Evolutionary conservation across 2,888 invertebrate species (phyloP), one percentile per base, ranked within the genome.

Genomic region (Desoria tigrina): DNA sequence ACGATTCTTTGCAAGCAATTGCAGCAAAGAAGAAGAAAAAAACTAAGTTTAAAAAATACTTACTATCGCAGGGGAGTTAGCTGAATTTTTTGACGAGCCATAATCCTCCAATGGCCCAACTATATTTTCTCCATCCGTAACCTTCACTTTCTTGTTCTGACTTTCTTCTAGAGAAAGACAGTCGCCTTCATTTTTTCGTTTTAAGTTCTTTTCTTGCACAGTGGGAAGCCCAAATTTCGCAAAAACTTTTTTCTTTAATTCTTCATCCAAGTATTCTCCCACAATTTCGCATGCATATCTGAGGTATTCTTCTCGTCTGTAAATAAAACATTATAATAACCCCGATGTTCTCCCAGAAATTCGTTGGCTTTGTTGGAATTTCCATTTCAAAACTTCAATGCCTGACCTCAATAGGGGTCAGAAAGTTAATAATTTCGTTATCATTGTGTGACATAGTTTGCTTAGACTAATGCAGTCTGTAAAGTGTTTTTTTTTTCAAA

Each of bases 201-300:
- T 76, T 23, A 28, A 11, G 16, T 16, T 16, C 16, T 37, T 65
- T 51, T 26, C 59, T 55, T 26, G 21, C 14, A 56, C 21, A 16
- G 56, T 86, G 53, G 87, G 85, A 61, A 90, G 83, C 75, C 88
- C 84, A 72, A 91, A 84, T 78, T 84, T 83, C 62, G 84, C 84
- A 58, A 84, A 84, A 60, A 92, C 81, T 77, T 86, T 84, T 63
- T 84, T 84, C 61, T 85, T 83, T 60, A 92, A 79, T 72, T 88
- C 87, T 51, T 87, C 85, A 77, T 87, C 84, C 32, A 92, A 81
- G 79, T 92, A 92, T 77, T 90, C 89, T 0, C 89, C 88, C 53
- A 92, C 83, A 68, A 92, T 87, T 14, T 90, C 91, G 79, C 87
- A 86, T 0, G 91, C 90, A 82, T 89, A 90, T 77, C 85, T 85